Evolutionary conservation across 2,888 invertebrate species (phyloP).

Genomic region (Ommatoiulus sabulosus): DNA sequence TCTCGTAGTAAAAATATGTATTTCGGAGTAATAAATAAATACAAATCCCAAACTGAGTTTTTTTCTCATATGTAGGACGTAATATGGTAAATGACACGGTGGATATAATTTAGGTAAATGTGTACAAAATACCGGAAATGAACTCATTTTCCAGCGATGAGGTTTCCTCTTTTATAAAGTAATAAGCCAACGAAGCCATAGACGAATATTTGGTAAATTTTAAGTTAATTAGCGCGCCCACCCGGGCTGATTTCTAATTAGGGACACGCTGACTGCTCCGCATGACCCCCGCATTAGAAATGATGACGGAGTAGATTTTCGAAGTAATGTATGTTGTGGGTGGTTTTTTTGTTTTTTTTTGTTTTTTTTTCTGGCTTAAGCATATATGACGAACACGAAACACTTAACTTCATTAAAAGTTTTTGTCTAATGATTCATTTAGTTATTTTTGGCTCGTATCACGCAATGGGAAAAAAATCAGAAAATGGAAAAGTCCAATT

Average conservation of each 20-base stretch:
- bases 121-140: background rate
- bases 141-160: background rate
- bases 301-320: background rate
- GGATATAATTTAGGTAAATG: background rate
- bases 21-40: too few relatives aligned
- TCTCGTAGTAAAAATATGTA: background rate
- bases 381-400: background rate
- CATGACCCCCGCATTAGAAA: background rate
- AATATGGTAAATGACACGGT: background rate
- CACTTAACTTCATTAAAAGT: constrained; percentile 30
- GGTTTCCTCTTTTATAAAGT: background rate
- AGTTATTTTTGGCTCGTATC: background rate
- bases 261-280: background rate
- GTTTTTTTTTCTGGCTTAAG: background rate
- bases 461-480: background rate
- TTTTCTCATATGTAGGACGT: background rate
- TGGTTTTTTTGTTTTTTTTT: too few relatives aligned
- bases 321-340: too few relatives aligned
- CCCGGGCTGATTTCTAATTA: constrained; percentile 12
- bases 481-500: constrained; percentile 11
- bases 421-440: background rate
- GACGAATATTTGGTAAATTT: background rate
- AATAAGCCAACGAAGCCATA: background rate
- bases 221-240: constrained; percentile 12
- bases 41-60: too few relatives aligned